phyloP scores from a whole-genome alignment of 2,888 invertebrate genomes.

The Hypena proboscidalis region DNA sequence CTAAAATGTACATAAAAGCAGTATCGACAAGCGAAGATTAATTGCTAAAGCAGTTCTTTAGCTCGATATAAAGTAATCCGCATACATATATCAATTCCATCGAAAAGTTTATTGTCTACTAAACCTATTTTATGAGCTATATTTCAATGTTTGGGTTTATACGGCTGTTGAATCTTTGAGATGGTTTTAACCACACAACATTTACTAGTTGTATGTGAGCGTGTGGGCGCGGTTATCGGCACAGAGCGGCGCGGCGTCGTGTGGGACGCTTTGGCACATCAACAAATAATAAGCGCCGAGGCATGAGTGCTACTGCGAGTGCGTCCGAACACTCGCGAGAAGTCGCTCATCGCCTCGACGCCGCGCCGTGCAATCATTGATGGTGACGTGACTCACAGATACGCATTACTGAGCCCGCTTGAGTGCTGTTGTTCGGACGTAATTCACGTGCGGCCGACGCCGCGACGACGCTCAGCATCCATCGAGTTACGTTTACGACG shows the following conservation, averaged over 20 bases:
- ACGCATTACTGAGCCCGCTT: slow-evolving; percentile 53
- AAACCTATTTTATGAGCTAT: slow-evolving; percentile 39
- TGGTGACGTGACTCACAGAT: slow-evolving; percentile 41
- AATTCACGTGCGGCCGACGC: slow-evolving; percentile 45
- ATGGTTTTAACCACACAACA: slow-evolving; percentile 16
- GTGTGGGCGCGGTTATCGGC: too few relatives aligned
- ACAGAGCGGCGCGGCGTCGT: slow-evolving; percentile 3
- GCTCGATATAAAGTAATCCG: slow-evolving; percentile 31
- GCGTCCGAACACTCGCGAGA: slow-evolving; percentile 34
- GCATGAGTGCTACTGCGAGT: slow-evolving; percentile 19
- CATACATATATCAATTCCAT: slow-evolving; percentile 35
- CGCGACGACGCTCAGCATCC: slow-evolving; percentile 43
- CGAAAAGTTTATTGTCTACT: slow-evolving; percentile 34
- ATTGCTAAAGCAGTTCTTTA: slow-evolving; percentile 25
- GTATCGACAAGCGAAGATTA: slow-evolving; percentile 34
- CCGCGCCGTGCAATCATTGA: slow-evolving; percentile 10
- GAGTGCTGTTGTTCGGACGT: slow-evolving; percentile 49
- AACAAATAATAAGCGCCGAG: slow-evolving; percentile 25
- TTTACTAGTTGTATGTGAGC: slow-evolving; percentile 5
- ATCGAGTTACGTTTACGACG: slow-evolving; percentile 49
- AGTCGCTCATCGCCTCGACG: slow-evolving; percentile 41
- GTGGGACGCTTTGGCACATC: slow-evolving; percentile 33
- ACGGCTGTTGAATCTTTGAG: slow-evolving; percentile 19
- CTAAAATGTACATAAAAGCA: slow-evolving; percentile 18
- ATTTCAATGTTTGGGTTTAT: slow-evolving; percentile 33